Evolutionary conservation across 2,888 invertebrate species (phyloP).

Genomic region (Mythimna pallens): DNA sequence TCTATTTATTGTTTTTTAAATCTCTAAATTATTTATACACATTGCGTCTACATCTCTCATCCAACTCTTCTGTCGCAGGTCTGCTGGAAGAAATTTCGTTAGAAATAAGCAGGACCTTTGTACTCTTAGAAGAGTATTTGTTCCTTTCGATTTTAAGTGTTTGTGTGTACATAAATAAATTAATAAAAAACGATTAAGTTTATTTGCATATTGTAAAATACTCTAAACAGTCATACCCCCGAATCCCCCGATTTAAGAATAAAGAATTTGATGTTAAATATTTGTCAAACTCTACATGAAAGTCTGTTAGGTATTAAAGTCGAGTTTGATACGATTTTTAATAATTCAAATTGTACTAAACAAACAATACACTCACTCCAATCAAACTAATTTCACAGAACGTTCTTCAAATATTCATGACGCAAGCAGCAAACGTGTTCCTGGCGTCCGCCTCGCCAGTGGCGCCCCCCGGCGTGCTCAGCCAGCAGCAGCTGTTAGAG

Average conservation of each 20-base stretch:
- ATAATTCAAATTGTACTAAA: neutral
- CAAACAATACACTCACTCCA: neutral
- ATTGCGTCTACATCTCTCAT: too few relatives aligned
- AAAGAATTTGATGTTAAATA: neutral
- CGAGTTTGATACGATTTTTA: too few relatives aligned
- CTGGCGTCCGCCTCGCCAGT: slow-evolving; percentile 92
- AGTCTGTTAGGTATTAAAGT: too few relatives aligned
- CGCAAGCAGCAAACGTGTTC: slow-evolving; percentile 98
- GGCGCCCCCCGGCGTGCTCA: slow-evolving; percentile 84
- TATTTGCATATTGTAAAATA: neutral
- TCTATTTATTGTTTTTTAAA: too few relatives aligned
- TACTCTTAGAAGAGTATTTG: too few relatives aligned
- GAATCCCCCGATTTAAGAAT: too few relatives aligned
- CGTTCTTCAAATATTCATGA: slow-evolving; percentile 96
- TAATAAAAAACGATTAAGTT: neutral
- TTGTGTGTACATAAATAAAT: too few relatives aligned
- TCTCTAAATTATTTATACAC: too few relatives aligned
- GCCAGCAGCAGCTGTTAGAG: slow-evolving; percentile 93
- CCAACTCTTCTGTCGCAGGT: too few relatives aligned
- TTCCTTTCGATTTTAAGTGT: too few relatives aligned
- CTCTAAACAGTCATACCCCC: neutral
- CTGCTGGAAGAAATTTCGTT: too few relatives aligned
- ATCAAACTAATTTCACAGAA: slow-evolving; percentile 89
- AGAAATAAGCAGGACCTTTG: too few relatives aligned
- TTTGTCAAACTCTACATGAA: neutral